Evolutionary conservation across 2,113 vertebrate species (phyloP).

Genomic region (Oncorhynchus keta): DNA sequence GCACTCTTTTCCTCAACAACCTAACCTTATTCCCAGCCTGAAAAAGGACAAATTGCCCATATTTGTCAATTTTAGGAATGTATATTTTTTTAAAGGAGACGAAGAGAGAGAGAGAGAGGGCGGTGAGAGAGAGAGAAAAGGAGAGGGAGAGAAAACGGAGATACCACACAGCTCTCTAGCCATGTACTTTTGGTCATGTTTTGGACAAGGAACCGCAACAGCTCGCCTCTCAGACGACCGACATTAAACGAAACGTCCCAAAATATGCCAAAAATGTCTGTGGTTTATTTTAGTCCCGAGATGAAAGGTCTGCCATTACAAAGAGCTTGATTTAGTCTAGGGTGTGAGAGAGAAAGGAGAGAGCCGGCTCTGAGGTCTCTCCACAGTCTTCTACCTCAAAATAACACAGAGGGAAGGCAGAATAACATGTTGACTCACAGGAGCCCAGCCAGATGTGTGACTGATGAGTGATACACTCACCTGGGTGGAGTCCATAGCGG

Average conservation of each 20-base stretch:
- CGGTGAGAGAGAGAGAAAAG: not conserved
- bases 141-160: conserved; percentile 25
- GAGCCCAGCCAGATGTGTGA: not conserved
- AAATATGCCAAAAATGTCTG: conserved; percentile 72
- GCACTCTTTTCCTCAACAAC: not conserved
- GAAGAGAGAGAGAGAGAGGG: conserved; percentile 36
- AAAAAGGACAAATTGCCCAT: conserved; percentile 26
- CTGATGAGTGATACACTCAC: no score
- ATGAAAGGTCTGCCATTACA: conserved; percentile 72
- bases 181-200: conserved; percentile 67
- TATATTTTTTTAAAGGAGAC: not conserved
- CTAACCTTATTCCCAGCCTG: conserved; percentile 7
- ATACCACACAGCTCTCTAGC: conserved; percentile 44
- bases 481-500: no score
- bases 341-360: conserved; percentile 67
- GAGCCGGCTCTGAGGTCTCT: conserved; percentile 49
- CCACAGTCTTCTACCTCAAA: conserved; percentile 74
- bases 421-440: conserved; percentile 67
- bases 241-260: conserved; percentile 51
- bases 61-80: not conserved
- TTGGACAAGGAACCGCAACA: conserved; percentile 67
- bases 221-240: conserved; percentile 37
- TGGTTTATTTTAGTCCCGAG: conserved; percentile 66
- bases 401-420: conserved; percentile 69
- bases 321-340: conserved; percentile 72